phyloP scores from a whole-genome alignment of 2,888 invertebrate genomes.

The Xanthia togata region DNA sequence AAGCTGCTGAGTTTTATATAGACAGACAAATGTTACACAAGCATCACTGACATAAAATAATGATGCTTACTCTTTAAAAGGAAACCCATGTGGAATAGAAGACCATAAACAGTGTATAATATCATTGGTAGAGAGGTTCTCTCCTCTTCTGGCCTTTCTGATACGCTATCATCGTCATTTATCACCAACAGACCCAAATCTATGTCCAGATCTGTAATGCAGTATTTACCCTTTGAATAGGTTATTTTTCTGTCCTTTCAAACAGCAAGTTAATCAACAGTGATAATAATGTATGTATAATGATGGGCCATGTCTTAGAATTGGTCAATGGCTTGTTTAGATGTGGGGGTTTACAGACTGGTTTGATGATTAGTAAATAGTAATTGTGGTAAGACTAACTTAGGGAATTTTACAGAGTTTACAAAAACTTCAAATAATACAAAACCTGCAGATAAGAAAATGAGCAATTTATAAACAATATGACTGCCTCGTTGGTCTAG shows the following conservation, averaged over 20 bases:
- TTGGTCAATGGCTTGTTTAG: constrained; percentile 8
- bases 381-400: neutral
- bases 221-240: constrained; percentile 55
- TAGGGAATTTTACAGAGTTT: neutral
- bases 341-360: neutral
- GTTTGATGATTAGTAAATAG: constrained; percentile 8
- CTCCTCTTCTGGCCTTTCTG: constrained; percentile 76
- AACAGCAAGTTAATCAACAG: constrained; percentile 19
- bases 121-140: constrained; percentile 85
- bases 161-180: constrained; percentile 79
- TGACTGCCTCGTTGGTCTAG: no score
- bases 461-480: neutral
- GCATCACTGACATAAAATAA: constrained; percentile 71
- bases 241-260: constrained; percentile 7
- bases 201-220: constrained; percentile 88
- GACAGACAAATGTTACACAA: constrained; percentile 59
- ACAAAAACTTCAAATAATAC: neutral
- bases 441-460: neutral
- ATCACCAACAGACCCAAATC: constrained; percentile 85
- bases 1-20: constrained; percentile 35
- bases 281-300: constrained; percentile 19
- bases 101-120: constrained; percentile 88
- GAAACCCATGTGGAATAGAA: constrained; percentile 89
- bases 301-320: constrained; percentile 12
- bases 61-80: constrained; percentile 89